Evolutionary conservation across 2,888 invertebrate genomes (phyloP).

Genomic region (Phragmatobia fuliginosa): DNA sequence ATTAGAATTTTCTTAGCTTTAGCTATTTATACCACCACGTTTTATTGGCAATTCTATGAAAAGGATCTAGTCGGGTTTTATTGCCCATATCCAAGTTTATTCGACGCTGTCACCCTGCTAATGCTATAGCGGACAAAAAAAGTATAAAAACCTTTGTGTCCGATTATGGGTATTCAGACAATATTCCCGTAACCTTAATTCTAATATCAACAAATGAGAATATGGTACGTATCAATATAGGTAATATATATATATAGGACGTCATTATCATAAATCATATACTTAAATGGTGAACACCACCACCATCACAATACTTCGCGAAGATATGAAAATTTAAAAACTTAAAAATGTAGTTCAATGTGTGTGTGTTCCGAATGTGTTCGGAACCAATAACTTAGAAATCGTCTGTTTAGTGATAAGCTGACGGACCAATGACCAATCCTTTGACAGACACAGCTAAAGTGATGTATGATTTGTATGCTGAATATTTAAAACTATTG

Average conservation of each 20-base stretch:
- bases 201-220: background rate
- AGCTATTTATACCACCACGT: background rate
- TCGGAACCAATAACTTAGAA: no score
- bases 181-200: background rate
- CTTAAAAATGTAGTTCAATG: no score
- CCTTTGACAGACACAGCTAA: no score
- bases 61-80: background rate
- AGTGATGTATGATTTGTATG: no score
- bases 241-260: background rate
- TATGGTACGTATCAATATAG: background rate
- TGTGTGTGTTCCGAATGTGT: no score
- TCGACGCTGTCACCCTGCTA: background rate
- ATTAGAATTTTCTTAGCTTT: background rate
- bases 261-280: background rate
- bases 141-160: background rate
- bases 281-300: background rate
- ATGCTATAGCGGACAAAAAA: background rate
- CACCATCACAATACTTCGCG: no score
- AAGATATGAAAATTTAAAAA: no score
- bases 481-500: no score
- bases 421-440: no score
- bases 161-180: background rate
- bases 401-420: no score
- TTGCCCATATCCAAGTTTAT: background rate
- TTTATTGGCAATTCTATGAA: slow-evolving; percentile 7